phyloP scores from a whole-genome alignment of 2,113 vertebrate species.

The Aviceda subcristata region DNA sequence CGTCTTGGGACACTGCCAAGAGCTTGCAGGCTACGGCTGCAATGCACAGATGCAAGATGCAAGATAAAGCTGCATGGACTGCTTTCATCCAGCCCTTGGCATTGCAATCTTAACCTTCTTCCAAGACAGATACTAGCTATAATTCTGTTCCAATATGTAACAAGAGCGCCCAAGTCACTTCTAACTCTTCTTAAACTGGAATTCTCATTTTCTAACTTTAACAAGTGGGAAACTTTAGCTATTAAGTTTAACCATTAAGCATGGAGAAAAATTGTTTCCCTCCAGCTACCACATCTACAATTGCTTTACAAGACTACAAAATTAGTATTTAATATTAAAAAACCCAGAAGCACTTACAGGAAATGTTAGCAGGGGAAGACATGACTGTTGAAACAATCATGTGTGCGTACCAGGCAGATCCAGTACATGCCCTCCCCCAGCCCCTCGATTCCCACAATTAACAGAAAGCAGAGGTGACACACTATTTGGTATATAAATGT shows the following conservation, averaged over 20 bases:
- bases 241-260: conserved; percentile 11
- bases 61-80: neutral
- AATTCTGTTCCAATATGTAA: neutral
- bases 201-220: conserved; percentile 14
- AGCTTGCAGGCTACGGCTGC: conserved; percentile 7
- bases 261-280: conserved; percentile 5
- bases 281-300: conserved; percentile 15
- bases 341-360: neutral
- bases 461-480: neutral
- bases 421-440: neutral
- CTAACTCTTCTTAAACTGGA: neutral
- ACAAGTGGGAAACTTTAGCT: conserved; percentile 14
- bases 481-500: neutral
- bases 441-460: neutral
- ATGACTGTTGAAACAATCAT: neutral
- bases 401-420: neutral
- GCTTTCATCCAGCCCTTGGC: conserved; percentile 19
- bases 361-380: neutral
- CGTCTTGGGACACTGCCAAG: conserved; percentile 24
- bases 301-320: conserved; percentile 35
- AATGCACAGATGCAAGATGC: conserved; percentile 26
- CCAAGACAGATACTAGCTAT: neutral
- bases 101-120: neutral
- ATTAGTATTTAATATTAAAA: conserved; percentile 45
- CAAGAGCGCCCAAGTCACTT: neutral